Evolutionary conservation across 1,140 invertebrate genomes (phyloP), one percentile per base, ranked within the genome.

Genomic region (Platyscapa corneri): DNA sequence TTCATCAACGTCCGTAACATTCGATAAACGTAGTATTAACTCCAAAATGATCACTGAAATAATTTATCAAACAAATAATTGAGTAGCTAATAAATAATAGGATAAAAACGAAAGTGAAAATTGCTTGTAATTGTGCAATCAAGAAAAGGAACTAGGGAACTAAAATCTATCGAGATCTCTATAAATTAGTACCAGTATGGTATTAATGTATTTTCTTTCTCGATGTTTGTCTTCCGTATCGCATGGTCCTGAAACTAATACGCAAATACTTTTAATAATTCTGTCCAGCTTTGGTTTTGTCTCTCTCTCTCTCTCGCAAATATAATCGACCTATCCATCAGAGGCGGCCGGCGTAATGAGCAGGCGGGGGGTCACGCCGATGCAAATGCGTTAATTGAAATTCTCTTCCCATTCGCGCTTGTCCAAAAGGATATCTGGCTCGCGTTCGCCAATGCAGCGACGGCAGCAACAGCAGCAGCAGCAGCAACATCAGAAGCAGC

Each of bases 351-450:
- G 49, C 30, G 79, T 86, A 86, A 86, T 86, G 85, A 86, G 75
- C 74, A 76, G 23, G 46, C 56, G 75, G 80, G 74, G 79, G 84
- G 84, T 77, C 56, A 27, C 37, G 3, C 56, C 37, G 23, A 72
- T 86, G 64, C 72, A 82, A 82, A 86, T 82, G 76, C 76, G 75
- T 83, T 86, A 86, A 86, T 86, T 86, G 85, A 86, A 83, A 86
- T 86, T 86, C 85, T 56, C 81, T 30, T 70, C 78, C 67, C 53
- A 75, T 82, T 82, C 74, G 85, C 85, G 85, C 85, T 86, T 82
- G 79, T 82, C 79, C 72, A 76, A 42, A 70, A 76, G 32, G 18
- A 85, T 70, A 30, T 72, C 46, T 78, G 82, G 37, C 37, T 34
- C 53, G 20, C 56, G 10, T 27, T 60, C 5, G 39, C 37, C 39